Conservation (phyloP, 2,797 vertebrate genomes). For the Petrocephalus schoutedeni region DNA sequence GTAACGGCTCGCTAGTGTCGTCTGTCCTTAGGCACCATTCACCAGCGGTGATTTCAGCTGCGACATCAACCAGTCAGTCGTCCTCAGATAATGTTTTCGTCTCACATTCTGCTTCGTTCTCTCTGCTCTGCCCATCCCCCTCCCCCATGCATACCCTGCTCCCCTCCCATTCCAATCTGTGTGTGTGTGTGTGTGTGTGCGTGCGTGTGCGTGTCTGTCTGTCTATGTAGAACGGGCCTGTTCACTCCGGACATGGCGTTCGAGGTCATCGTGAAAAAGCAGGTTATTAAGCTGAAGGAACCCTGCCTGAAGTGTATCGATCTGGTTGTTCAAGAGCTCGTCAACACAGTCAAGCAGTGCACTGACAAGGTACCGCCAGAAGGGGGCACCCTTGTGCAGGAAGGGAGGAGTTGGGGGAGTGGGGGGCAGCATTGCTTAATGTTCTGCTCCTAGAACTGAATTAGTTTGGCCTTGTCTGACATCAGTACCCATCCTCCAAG, state of each 20-base stretch:
- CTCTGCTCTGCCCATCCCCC: constrained; percentile 31
- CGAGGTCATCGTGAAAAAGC: constrained; percentile 98
- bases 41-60: neutral
- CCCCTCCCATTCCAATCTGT: neutral
- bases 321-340: constrained; percentile 96
- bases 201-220: constrained; percentile 42
- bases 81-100: neutral
- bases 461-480: neutral
- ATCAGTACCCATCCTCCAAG: neutral
- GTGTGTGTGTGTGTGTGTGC: neutral
- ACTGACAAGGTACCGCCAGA: constrained; percentile 81
- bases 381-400: constrained; percentile 32
- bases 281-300: constrained; percentile 97
- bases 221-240: constrained; percentile 85
- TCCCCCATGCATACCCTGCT: constrained; percentile 26
- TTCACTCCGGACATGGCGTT: constrained; percentile 97
- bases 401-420: constrained; percentile 24
- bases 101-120: constrained; percentile 33
- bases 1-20: neutral
- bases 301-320: constrained; percentile 97
- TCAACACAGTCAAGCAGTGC: constrained; percentile 95
- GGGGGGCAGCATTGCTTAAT: constrained; percentile 42
- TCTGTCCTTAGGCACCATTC: neutral
- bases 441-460: neutral
- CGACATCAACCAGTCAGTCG: neutral